These are phyloP conservation scores for Sarcophaga subvicina DNA, from an alignment of 2,888 invertebrate species.

Conservation along the genomic window DNA sequence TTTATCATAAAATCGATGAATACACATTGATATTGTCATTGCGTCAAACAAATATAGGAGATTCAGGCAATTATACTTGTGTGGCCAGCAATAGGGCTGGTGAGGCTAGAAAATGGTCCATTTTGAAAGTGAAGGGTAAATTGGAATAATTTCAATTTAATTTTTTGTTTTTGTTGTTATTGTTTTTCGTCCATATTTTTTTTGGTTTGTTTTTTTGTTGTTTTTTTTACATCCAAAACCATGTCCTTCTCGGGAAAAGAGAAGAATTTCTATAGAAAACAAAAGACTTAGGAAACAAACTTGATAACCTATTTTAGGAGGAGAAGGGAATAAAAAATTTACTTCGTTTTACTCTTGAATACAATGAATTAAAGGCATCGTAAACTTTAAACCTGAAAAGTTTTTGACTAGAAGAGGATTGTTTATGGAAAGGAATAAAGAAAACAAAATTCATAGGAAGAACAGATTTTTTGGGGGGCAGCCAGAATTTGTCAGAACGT, in stretches of 20 bases:
- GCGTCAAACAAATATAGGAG: conserved; percentile 81
- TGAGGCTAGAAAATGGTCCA: conserved; percentile 83
- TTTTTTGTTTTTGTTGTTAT: conserved; percentile 19
- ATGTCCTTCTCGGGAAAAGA: not conserved
- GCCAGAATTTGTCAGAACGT: too few species aligned
- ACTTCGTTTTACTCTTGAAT: too few species aligned
- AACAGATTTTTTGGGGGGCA: too few species aligned
- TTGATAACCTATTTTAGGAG: not conserved
- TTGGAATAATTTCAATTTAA: not conserved
- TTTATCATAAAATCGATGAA: conserved; percentile 82
- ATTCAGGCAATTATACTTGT: conserved; percentile 84
- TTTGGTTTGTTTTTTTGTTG: too few species aligned
- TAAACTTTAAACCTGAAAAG: too few species aligned
- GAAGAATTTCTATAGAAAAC: not conserved
- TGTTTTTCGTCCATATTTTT: not conserved
- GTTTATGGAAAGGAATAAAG: too few species aligned
- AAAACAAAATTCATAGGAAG: too few species aligned
- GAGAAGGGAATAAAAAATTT: too few species aligned
- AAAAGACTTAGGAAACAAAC: conserved; percentile 56
- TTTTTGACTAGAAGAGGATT: too few species aligned
- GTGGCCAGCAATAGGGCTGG: conserved; percentile 84
- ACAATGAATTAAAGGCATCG: too few species aligned
- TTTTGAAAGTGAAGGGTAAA: conserved; percentile 84
- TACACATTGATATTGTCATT: conserved; percentile 82
- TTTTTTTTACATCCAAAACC: not conserved